Percentiles rank a stretch among this genome's conserved stretches.
Conservation (phyloP, 2,888 invertebrate genomes). For the Drosophila leonis region DNA sequence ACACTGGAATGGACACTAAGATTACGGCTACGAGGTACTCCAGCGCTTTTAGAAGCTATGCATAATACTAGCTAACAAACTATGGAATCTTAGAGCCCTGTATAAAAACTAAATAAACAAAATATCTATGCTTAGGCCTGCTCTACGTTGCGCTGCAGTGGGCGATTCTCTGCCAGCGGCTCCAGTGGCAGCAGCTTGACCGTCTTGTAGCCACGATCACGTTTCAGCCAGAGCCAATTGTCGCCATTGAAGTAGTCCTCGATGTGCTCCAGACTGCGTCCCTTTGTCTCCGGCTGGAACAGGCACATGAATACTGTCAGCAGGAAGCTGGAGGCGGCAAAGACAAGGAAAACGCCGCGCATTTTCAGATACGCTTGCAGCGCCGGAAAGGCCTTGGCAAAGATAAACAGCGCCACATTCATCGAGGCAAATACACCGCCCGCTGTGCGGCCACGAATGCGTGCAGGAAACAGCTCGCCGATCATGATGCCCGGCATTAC, state of each 20-base stretch:
- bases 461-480: conserved; percentile 91
- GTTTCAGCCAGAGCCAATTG: conserved; percentile 87
- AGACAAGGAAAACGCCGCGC: conserved; percentile 90
- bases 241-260: conserved; percentile 91
- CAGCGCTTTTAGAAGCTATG: conserved; percentile 18
- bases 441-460: conserved; percentile 90
- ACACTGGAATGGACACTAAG: conserved; percentile 32
- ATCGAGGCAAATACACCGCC: conserved; percentile 91
- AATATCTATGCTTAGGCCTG: conserved; percentile 25
- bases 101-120: conserved; percentile 34
- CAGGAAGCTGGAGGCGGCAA: conserved; percentile 88
- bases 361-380: conserved; percentile 88
- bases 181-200: conserved; percentile 58
- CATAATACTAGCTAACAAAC: conserved; percentile 43
- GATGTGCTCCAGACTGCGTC: conserved; percentile 89
- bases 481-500: conserved; percentile 91
- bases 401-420: conserved; percentile 89
- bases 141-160: conserved; percentile 19
- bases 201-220: conserved; percentile 80
- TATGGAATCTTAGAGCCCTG: conserved; percentile 51
- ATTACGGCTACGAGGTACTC: conserved; percentile 31
- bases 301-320: conserved; percentile 89
- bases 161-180: conserved; percentile 26
- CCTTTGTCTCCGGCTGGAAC: conserved; percentile 91
- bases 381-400: conserved; percentile 90